A percentile compares a stretch with the other conserved stretches of the same genome.
Conservation (phyloP, 1,140 invertebrate genomes). For the Cyclina sinensis region DNA sequence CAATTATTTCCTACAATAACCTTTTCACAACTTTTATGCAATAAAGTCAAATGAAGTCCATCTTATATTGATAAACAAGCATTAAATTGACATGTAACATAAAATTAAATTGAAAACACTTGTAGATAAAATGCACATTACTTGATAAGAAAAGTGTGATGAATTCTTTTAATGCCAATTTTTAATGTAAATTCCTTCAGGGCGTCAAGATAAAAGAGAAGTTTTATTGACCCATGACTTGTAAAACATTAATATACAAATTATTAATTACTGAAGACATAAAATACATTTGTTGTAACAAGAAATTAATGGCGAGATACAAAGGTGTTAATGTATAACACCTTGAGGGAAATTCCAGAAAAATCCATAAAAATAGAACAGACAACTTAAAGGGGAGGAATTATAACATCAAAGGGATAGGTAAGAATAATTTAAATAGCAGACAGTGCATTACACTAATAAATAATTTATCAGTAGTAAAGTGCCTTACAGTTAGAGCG, state of each 20-base stretch:
- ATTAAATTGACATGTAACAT: conserved; percentile 7
- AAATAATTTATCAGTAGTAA: too few relatives aligned
- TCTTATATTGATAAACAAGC: not conserved
- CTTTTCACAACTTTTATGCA: conserved; percentile 15
- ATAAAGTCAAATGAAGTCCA: conserved; percentile 10
- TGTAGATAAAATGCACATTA: not conserved
- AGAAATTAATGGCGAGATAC: not conserved
- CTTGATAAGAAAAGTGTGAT: not conserved
- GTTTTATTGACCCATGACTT: not conserved
- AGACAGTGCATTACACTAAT: too few relatives aligned
- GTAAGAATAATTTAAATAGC: too few relatives aligned
- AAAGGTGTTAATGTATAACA: not conserved
- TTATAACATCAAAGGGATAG: too few relatives aligned
- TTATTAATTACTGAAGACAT: conserved; percentile 29
- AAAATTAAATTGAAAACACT: conserved; percentile 26
- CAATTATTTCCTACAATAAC: too few relatives aligned
- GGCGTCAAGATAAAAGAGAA: not conserved
- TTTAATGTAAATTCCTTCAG: conserved; percentile 8
- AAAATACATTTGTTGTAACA: conserved; percentile 42
- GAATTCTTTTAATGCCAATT: conserved; percentile 13
- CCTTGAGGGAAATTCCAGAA: not conserved
- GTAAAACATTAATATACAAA: conserved; percentile 26
- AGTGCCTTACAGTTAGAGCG: too few relatives aligned
- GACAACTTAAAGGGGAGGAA: too few relatives aligned
- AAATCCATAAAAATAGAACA: not conserved